Evolutionary conservation across 2,797 vertebrate genomes (phyloP).

Genomic region (Kryptolebias ocellatus): DNA sequence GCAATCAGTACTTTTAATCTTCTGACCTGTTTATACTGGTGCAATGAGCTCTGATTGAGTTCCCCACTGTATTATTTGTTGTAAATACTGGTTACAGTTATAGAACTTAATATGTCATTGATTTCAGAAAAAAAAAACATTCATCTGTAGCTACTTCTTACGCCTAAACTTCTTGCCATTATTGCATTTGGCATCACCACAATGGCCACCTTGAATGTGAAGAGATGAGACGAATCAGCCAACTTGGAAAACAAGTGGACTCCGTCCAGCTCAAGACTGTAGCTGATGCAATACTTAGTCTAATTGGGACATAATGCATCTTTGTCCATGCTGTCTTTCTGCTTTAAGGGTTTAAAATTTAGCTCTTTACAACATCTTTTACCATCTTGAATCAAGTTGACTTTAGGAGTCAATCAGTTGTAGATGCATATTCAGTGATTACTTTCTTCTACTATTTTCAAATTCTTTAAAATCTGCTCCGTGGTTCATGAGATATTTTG

Average conservation of each 20-base stretch:
- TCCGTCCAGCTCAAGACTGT: not conserved
- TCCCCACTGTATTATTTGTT: constrained; percentile 54
- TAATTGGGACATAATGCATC: too few species aligned
- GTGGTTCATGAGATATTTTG: too few species aligned
- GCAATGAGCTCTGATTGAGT: constrained; percentile 35
- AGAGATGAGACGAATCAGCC: not conserved
- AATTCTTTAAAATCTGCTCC: too few species aligned
- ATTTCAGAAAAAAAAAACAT: constrained; percentile 40
- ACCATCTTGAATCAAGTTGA: too few species aligned
- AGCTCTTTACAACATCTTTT: too few species aligned
- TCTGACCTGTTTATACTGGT: constrained; percentile 31
- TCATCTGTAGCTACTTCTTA: constrained; percentile 44
- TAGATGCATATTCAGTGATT: too few species aligned
- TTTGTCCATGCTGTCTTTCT: too few species aligned
- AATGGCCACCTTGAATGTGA: not conserved
- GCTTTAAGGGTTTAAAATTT: too few species aligned
- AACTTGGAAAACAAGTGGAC: not conserved
- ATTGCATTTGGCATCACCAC: constrained; percentile 36
- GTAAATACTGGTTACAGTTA: constrained; percentile 54
- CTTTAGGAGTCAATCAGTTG: too few species aligned
- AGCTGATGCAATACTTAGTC: too few species aligned
- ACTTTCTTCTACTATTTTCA: too few species aligned
- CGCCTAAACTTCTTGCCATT: constrained; percentile 18
- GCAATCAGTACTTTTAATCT: constrained; percentile 34
- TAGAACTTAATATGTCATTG: constrained; percentile 52